Evolutionary conservation across 2,888 invertebrate genomes (phyloP), one percentile per base, ranked within the genome.

Genomic region (Rhimphoctona megacephalus): DNA sequence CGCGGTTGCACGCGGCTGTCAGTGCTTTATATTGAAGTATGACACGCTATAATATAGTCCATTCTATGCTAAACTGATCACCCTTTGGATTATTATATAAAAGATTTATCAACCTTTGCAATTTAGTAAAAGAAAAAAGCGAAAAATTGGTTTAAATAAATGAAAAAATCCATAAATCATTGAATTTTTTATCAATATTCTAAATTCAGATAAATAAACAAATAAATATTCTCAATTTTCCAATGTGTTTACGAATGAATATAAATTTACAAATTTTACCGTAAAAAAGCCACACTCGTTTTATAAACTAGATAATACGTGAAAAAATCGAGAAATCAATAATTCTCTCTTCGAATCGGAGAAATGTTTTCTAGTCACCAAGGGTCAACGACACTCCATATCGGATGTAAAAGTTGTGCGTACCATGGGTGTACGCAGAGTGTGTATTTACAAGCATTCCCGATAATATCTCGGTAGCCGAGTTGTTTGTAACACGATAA

Each of bases 401-500:
- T 81, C 73, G 77, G 74, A 82, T 82, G 82, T 82, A 76, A 83
- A 86, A 83, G 67, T 46, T 77, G 81, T 70, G 36, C 33, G 39
- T 69, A 70, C 39, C 54, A 30, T 39, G 11, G 36, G 57, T 72
- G 49, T 43, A 46, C 30, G 25, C 49, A 69, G 46, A 64, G 39
- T 49, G 46, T 49, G 61, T 72, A 25, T 79, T 52, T 70, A 79
- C 57, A 80, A 67, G 57, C 79, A 57, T 70, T 80, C 80, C 49
- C 61, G 80, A 80, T 80, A 80, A 30, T 54, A 80, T 70, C 70
- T 70, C 61, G 80, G 49, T 72, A 80, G 70, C 70, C 46, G 33
- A 72, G 80, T 33, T 49, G 57, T 82, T 79, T 85, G 61, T 81
- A 78, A 82, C 72, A 64, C 79, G 82, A 85, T 85, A 85, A 85